Evolutionary conservation across 2,797 vertebrate species (phyloP).

Genomic region (Trichosurus vulpecula): DNA sequence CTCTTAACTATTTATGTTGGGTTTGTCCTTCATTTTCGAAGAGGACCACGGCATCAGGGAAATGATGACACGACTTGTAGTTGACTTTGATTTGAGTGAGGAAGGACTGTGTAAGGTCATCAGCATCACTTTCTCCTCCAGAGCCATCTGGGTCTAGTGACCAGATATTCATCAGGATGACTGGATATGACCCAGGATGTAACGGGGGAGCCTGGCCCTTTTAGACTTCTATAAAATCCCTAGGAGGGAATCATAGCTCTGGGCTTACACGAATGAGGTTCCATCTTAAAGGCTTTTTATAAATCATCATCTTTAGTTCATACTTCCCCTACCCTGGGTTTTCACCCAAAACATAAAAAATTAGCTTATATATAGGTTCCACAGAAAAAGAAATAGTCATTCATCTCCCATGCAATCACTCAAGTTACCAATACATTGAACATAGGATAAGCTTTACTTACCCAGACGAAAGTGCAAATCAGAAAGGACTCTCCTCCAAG

Average conservation of each 20-base stretch:
- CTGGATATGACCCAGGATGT: no score
- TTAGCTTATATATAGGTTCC: neutral
- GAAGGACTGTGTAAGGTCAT: no score
- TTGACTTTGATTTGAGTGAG: no score
- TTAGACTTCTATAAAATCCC: conserved; percentile 61
- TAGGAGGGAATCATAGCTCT: conserved; percentile 38
- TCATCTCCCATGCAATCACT: neutral
- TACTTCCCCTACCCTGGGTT: neutral
- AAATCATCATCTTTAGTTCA: neutral
- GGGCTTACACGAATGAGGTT: neutral
- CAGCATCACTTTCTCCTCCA: no score
- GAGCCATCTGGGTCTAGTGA: no score
- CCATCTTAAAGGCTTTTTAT: neutral
- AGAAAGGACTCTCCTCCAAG: neutral
- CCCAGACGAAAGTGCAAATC: neutral
- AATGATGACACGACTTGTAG: no score
- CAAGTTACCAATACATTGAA: neutral
- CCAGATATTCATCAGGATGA: no score
- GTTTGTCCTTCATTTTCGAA: no score
- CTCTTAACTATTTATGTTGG: conserved; percentile 54
- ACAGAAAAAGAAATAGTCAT: neutral
- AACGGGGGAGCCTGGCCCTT: no score
- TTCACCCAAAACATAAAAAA: neutral
- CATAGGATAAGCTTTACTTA: neutral
- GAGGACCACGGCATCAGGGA: no score